Base-by-base conservation (phyloP, 2,888 invertebrate genomes). In the Leptinotarsa peninsularis region DNA sequence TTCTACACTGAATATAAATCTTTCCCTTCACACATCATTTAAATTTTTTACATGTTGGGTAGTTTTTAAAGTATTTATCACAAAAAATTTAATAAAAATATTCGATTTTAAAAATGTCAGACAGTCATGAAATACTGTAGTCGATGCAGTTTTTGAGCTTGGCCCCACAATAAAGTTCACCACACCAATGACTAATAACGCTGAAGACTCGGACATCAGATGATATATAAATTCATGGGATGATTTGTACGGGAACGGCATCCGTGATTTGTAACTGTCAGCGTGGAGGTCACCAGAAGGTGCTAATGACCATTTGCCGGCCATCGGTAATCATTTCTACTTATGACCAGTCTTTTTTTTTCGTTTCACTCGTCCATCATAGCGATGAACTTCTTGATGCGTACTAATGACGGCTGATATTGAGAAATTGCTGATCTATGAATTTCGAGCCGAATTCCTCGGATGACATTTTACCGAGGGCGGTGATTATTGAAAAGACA, bases 291-390 rank as follows among this genome's bases (percentile, higher is more conserved):
- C 68, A 68, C 56, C 18, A 56, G 23, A 56, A 69, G 69, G 69
- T 69, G 69, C 69, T 69, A 69, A 69, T 69, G 69, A 69, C 58
- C 69, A 69, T 69, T 69, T 43, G 69, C 56, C 56, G 56, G 69
- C 56, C 69, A 69, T 69, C 69, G 58, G 69, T 56, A 69, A 27
- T 54, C 69, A 50, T 69, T 69, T 69, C 69, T 69, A 63, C 56
- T 69, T 23, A 69, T 43, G 27, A 69, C 63, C 13, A 33, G 63
- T 63, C 63, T 63, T 69, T 69, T 69, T 67, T 67, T 69, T 56
- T 18, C 17, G 21, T 43, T 69, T 43, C 15, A 56, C 49, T 56
- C 14, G 43, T 33, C n/a, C n/a, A n/a, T 33, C 63, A n/a, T 63
- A 63, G n/a, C 63, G 63, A 63, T 63, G n/a, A n/a, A 63, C 69